Conservation (phyloP, 2,113 vertebrate species). For the Planiliza haematocheilus region DNA sequence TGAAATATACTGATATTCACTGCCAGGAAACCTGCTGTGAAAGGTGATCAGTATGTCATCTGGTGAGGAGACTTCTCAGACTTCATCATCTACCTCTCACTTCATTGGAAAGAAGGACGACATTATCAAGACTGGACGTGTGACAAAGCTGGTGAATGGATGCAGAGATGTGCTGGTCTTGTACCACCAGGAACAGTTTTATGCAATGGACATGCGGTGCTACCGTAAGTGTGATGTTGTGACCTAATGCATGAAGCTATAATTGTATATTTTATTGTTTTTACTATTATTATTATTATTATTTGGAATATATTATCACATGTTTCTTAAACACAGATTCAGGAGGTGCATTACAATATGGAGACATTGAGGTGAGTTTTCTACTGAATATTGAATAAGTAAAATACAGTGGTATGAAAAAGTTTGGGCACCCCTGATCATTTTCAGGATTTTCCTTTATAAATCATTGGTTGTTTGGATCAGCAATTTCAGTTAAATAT, state of each 20-base stretch:
- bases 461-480: no score
- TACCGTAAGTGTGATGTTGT: conserved; percentile 93
- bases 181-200: conserved; percentile 85
- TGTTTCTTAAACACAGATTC: conserved; percentile 84
- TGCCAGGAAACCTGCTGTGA: conserved; percentile 23
- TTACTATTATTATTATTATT: background rate
- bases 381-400: background rate
- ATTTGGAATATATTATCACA: background rate
- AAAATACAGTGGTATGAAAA: no score
- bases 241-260: no score
- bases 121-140: conserved; percentile 81
- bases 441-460: no score
- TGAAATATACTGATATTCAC: background rate
- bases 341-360: conserved; percentile 88
- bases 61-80: conserved; percentile 48
- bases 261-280: conserved; percentile 30
- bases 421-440: no score
- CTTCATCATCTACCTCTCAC: conserved; percentile 25
- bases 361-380: conserved; percentile 91
- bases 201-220: conserved; percentile 92
- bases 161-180: conserved; percentile 90
- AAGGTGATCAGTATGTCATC: conserved; percentile 62
- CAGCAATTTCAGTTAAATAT: no score
- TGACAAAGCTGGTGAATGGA: conserved; percentile 84
- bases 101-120: conserved; percentile 87